These are phyloP conservation scores for Pandemis cinnamomeana DNA, from an alignment of 2,888 invertebrate species.

Conservation along the genomic window DNA sequence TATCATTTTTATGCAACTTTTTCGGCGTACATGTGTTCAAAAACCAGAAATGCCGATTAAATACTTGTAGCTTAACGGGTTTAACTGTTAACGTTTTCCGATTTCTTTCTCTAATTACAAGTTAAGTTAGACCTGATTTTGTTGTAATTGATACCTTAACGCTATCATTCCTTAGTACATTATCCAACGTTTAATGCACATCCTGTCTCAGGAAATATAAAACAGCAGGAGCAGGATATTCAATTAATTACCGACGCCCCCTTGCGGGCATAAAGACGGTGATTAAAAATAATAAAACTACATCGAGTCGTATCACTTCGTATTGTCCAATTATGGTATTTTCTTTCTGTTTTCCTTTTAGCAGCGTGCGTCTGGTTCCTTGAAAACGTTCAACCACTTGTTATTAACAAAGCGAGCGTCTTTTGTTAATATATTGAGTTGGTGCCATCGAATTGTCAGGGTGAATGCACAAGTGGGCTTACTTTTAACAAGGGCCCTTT, in stretches of 20 bases:
- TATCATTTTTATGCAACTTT: neutral
- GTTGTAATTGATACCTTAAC: neutral
- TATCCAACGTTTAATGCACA: neutral
- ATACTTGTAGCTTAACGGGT: neutral
- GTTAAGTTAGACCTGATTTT: neutral
- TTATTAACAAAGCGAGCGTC: too few species aligned
- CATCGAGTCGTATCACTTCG: neutral
- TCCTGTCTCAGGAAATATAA: neutral
- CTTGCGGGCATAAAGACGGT: neutral
- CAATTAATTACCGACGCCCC: slow-evolving; percentile 4
- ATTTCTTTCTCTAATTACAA: neutral
- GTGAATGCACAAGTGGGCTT: too few species aligned
- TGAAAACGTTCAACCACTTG: neutral
- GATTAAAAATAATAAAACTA: neutral
- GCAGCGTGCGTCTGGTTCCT: neutral
- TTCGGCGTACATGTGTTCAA: neutral
- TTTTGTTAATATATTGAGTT: too few species aligned
- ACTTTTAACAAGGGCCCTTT: too few species aligned
- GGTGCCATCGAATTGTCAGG: too few species aligned
- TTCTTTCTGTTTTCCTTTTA: neutral
- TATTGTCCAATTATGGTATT: neutral
- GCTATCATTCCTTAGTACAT: neutral
- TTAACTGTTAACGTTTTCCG: neutral
- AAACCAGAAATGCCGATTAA: neutral
- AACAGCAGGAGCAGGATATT: slow-evolving; percentile 5